Conservation (phyloP, 2,888 invertebrate species). For the Luperina testacea region DNA sequence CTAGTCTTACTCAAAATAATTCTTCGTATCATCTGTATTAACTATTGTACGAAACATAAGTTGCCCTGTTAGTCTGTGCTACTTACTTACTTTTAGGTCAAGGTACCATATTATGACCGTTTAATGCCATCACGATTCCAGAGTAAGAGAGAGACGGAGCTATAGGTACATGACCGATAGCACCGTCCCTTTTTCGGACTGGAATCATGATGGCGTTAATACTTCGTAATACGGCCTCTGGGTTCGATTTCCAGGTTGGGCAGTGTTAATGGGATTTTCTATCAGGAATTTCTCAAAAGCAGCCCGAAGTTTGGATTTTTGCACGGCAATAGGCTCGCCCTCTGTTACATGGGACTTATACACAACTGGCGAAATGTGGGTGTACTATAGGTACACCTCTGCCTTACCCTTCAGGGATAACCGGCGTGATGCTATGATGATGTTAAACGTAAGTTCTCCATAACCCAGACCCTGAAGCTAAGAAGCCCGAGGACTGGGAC, state of each 20-base stretch:
- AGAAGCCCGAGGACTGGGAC: slow-evolving; percentile 98
- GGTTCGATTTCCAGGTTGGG: background rate
- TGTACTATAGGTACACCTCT: background rate
- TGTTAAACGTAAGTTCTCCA: background rate
- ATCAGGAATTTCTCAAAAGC: background rate
- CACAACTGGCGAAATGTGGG: background rate
- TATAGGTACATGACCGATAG: no score
- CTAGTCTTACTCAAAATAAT: background rate
- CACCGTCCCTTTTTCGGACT: no score
- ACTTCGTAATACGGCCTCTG: no score
- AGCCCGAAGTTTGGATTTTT: background rate
- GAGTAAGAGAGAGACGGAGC: no score
- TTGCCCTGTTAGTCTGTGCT: background rate
- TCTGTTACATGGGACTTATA: background rate
- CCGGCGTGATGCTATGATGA: background rate
- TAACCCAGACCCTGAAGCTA: slow-evolving; percentile 94
- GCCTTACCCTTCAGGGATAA: background rate
- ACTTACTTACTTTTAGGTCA: background rate
- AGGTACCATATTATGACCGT: no score
- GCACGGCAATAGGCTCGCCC: background rate
- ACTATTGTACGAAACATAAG: background rate
- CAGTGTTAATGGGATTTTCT: background rate
- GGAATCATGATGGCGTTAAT: no score
- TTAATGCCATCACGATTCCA: no score
- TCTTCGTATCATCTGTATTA: background rate